phyloP scores from a whole-genome alignment of 2,113 vertebrate genomes.

The Entosphenus tridentatus region DNA sequence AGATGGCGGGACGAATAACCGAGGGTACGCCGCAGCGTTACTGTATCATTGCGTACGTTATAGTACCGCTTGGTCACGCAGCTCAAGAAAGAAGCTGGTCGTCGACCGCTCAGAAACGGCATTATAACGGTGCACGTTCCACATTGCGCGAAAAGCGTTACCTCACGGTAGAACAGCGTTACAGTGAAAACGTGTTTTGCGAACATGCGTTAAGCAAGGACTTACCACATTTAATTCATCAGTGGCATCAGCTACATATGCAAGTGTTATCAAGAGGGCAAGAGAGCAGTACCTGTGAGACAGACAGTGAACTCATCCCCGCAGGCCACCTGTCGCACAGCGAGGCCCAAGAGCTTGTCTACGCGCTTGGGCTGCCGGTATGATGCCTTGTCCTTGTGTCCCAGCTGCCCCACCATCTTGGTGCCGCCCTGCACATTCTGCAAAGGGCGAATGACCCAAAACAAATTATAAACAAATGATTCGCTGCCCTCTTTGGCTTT shows the following conservation, averaged over 20 bases:
- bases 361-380: slow-evolving; percentile 79
- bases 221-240: too few species aligned
- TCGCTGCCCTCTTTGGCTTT: too few species aligned
- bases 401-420: slow-evolving; percentile 81
- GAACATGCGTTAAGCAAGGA: background rate
- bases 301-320: slow-evolving; percentile 86
- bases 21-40: too few species aligned
- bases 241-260: slow-evolving; percentile 9
- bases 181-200: background rate
- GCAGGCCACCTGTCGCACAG: slow-evolving; percentile 71
- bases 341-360: slow-evolving; percentile 71
- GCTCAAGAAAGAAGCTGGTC: too few species aligned
- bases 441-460: slow-evolving; percentile 13
- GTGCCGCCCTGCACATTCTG: slow-evolving; percentile 87
- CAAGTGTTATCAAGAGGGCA: too few species aligned
- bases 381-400: slow-evolving; percentile 80
- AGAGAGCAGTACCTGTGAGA: slow-evolving; percentile 36
- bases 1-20: too few species aligned
- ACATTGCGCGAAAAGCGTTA: too few species aligned
- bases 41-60: too few species aligned
- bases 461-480: too few species aligned
- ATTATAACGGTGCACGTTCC: too few species aligned
- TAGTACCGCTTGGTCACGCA: too few species aligned
- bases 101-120: too few species aligned
- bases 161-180: background rate